phyloP scores from a whole-genome alignment of 2,113 vertebrate genomes.

The Rhynchomys soricoides region DNA sequence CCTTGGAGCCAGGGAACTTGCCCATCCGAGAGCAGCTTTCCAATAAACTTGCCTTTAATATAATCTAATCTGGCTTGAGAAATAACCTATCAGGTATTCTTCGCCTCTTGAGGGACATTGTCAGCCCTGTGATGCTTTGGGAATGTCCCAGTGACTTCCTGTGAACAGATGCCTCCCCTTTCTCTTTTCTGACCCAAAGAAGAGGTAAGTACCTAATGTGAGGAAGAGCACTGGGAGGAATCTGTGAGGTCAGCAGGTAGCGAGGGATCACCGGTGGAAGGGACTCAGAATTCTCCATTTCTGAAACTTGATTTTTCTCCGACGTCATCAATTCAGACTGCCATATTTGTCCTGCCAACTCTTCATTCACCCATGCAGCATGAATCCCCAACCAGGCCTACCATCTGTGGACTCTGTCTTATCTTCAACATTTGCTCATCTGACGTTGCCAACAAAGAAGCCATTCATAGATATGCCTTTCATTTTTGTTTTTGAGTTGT shows the following conservation, averaged over 20 bases:
- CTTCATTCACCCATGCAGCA: not conserved
- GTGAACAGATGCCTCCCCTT: not conserved
- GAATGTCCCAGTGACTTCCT: not conserved
- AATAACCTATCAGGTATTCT: not conserved
- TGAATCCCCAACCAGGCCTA: not conserved
- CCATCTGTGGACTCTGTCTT: not conserved
- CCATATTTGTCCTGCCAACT: not conserved
- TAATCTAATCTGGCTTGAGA: too few species aligned
- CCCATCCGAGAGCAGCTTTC: too few species aligned
- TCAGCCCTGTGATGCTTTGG: not conserved
- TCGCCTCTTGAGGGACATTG: not conserved
- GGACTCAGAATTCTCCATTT: not conserved
- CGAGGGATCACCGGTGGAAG: not conserved
- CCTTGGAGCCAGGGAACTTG: too few species aligned
- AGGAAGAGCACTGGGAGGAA: not conserved
- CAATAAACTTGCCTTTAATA: too few species aligned
- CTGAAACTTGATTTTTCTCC: not conserved
- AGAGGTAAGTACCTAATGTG: not conserved
- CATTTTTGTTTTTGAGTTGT: not conserved
- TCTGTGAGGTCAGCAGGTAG: not conserved
- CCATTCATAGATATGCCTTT: not conserved
- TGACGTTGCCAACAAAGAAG: not conserved
- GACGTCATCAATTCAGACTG: not conserved
- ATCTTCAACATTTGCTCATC: not conserved
- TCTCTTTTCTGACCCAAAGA: not conserved